Base-by-base conservation (phyloP, 2,113 vertebrate genomes). In the Saguinus midas region DNA sequence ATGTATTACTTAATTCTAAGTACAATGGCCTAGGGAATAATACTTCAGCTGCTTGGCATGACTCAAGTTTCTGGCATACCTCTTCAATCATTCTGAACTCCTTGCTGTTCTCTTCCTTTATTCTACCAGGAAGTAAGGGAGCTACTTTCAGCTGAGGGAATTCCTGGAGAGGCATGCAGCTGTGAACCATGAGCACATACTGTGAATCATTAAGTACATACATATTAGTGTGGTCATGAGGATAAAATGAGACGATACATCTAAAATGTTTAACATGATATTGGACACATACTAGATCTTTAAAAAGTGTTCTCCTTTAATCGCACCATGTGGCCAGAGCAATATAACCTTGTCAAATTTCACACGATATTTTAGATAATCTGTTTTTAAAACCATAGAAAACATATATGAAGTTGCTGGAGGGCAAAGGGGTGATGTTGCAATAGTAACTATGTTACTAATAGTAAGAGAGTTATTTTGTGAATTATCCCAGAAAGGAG, bases 401-500 rank as follows among this genome's bases (percentile, higher is more conserved):
- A 92, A 88, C 10, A 35, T 6, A 52, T 27, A 55, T 80, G 27
- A 8, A n/a, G 5, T 78, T 86, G 25, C 40, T 92, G 40, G 11
- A 81, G 35, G 90, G 13, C 23, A 81, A 94, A 97, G 21, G 57
- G 88, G 3, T 90, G 45, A 82, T 86, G 29, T 76, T 40, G 23
- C 40, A 32, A 40, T 21, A 82, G 23, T 52, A 52, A 55, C 64
- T 11, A 6, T 45, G 81, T 86, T 70, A 91, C 27, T 61, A 68
- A 81, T 14, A 92, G 57, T 68, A 83, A n/a, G 17, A 64, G 12
- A 55, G 5, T 72, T 8, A n/a, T 90, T 93, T 93, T 40, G 66
- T 58, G 80, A 55, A 35, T 90, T 95, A 88, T 96, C n/a, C 16
- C 35, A 55, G 40, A 85, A 90, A 92, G 14, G 8, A 93, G 37